Evolutionary conservation across 2,888 invertebrate species (phyloP), one percentile per base, ranked within the genome.

Genomic region (Panopea generosa): DNA sequence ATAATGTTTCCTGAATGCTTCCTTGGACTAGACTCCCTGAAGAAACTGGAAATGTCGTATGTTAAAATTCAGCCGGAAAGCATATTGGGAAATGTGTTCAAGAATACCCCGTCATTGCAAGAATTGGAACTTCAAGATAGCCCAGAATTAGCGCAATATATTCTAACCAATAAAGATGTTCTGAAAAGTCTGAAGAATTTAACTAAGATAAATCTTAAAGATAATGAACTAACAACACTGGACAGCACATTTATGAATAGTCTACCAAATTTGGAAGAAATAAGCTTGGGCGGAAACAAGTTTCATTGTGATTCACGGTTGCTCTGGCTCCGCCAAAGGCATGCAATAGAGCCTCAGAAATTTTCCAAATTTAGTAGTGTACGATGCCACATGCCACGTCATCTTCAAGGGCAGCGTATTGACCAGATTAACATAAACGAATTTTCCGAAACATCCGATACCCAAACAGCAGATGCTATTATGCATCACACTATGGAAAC

Each of bases 301-400:
- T 94, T 97, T 89, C 95, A 95, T 72, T 97, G 97, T 87, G 96
- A 97, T 90, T 96, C 97, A 89, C 95, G 95, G 29, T 92, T 97
- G 0, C 94, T 96, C 38, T 97, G 97, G 96, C 93, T 97, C 0
- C 94, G 95, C 6, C 95, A 82, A 40, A 87, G 87, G 87, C 81
- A 88, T 33, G 65, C 57, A 22, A 63, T 67, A 6, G 62, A 83
- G 26, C 71, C 72, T 20, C 47, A 69, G 2, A 61, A 80, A 24
- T 86, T 89, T 52, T 24, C 43, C 7, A 62, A 80, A 16, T 65
- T 77, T 7, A 66, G 71, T 9, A 40, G 74, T 16, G 73, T 87
- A 1, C 52, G 55, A 38, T 88, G 88, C 52, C 63, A 66, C 22
- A 63, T 70, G 0, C 87, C 88, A 4, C 33, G 33, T 0, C 47